Conservation (phyloP, 2,888 invertebrate species). For the Emmelina monodactyla region DNA sequence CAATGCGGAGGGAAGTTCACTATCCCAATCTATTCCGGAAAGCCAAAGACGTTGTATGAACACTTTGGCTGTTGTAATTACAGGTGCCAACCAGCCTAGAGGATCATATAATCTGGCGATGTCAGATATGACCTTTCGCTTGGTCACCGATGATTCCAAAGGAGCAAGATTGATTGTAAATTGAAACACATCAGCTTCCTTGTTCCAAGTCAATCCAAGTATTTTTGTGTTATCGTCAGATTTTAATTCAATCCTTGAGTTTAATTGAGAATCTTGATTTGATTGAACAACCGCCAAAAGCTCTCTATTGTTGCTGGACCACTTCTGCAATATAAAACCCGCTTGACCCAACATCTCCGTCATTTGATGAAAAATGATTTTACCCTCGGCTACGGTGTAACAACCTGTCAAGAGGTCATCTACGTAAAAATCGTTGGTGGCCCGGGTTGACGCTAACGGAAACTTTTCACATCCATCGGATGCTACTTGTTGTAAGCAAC, state of each 20-base stretch:
- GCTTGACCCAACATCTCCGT: constrained; percentile 19
- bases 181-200: constrained; percentile 16
- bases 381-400: constrained; percentile 15
- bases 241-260: constrained; percentile 12
- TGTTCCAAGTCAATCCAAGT: constrained; percentile 22
- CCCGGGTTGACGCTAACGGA: constrained; percentile 16
- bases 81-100: constrained; percentile 22
- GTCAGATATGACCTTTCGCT: constrained; percentile 22
- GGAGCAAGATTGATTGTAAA: constrained; percentile 17
- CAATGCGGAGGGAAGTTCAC: constrained; percentile 13
- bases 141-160: constrained; percentile 17
- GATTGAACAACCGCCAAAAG: constrained; percentile 6
- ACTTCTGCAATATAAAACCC: constrained; percentile 24
- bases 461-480: constrained; percentile 15
- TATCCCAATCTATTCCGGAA: constrained; percentile 21
- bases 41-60: constrained; percentile 24
- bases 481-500: constrained; percentile 22
- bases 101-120: constrained; percentile 22
- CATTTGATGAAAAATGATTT: constrained; percentile 17
- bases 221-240: constrained; percentile 18
- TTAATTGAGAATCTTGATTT: neutral
- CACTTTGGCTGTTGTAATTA: constrained; percentile 19
- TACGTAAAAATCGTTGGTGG: constrained; percentile 17
- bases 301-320: constrained; percentile 17
- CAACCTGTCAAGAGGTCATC: constrained; percentile 19